A percentile compares a stretch with the other conserved stretches of the same genome.
phyloP scores from a whole-genome alignment of 2,113 vertebrate genomes.

The Nansenia antarctica region DNA sequence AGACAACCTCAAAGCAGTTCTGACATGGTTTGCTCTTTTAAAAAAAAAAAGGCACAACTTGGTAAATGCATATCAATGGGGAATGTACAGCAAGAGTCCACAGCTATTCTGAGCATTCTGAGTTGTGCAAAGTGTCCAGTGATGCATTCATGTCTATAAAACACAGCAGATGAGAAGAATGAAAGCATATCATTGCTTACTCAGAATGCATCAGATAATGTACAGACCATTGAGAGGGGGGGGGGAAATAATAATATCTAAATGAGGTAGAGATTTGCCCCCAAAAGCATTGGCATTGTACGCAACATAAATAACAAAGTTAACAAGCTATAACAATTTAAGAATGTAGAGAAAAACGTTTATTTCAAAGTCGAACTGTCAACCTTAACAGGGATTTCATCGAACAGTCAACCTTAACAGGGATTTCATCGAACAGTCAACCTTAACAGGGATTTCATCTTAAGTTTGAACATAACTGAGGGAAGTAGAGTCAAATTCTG shows the following conservation, averaged over 20 bases:
- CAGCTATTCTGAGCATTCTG: conserved; percentile 67
- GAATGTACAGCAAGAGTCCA: conserved; percentile 70
- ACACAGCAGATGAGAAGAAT: conserved; percentile 73
- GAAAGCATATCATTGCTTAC: conserved; percentile 48
- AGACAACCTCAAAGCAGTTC: conserved; percentile 73
- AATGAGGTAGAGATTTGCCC: conserved; percentile 76
- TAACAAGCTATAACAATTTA: conserved; percentile 28
- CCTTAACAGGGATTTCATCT: too few species aligned
- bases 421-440: too few species aligned
- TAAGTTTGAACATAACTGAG: too few species aligned
- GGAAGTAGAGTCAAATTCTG: background rate
- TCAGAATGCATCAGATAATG: conserved; percentile 54
- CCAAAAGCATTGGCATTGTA: conserved; percentile 56
- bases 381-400: too few species aligned
- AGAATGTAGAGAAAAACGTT: conserved; percentile 25
- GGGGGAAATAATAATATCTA: conserved; percentile 50
- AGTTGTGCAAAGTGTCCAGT: conserved; percentile 79
- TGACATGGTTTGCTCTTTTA: conserved; percentile 61
- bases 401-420: background rate
- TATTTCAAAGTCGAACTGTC: conserved; percentile 1
- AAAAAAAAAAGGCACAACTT: conserved; percentile 97
- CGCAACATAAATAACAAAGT: conserved; percentile 65
- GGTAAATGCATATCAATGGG: conserved; percentile 81
- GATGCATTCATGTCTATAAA: conserved; percentile 77
- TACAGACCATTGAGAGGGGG: conserved; percentile 36